phyloP scores from a whole-genome alignment of 92 coral and sea anemone species.

The Epizoanthus illoricatus region DNA sequence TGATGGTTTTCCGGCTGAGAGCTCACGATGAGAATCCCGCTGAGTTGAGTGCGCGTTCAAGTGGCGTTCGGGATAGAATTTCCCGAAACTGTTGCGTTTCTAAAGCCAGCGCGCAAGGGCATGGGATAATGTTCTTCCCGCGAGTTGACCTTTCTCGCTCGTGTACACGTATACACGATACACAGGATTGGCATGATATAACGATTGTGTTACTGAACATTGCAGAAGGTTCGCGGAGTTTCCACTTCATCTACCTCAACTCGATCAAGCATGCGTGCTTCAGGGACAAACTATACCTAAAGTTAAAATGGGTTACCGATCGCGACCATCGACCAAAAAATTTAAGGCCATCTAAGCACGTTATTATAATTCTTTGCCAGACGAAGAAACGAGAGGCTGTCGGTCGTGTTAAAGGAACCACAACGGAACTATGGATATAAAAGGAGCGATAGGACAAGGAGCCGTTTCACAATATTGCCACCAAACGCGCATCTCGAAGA shows the following conservation, averaged over 20 bases:
- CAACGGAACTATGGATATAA: constrained; percentile 37
- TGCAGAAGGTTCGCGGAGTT: constrained; percentile 6
- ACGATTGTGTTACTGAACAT: constrained; percentile 1
- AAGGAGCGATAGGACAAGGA: constrained; percentile 23
- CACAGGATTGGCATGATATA: not conserved
- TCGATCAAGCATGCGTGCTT: constrained; percentile 13
- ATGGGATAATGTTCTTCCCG: not conserved
- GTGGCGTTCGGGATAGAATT: constrained; percentile 19
- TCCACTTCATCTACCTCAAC: constrained; percentile 6
- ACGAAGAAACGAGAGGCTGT: constrained; percentile 36
- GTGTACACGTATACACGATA: constrained; percentile 9
- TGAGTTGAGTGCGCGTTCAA: not conserved
- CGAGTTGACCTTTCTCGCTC: constrained; percentile 20
- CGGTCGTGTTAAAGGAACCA: constrained; percentile 21
- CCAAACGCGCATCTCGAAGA: constrained; percentile 27
- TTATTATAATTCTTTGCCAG: constrained; percentile 8
- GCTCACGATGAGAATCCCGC: constrained; percentile 21
- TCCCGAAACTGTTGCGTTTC: not conserved
- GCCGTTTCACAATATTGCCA: constrained; percentile 36
- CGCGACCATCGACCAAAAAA: constrained; percentile 1
- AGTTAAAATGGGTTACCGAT: not conserved
- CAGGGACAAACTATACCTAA: not conserved
- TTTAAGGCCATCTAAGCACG: constrained; percentile 1
- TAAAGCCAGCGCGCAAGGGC: not conserved
- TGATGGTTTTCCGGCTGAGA: constrained; percentile 37